These are phyloP conservation scores for Aspidiotus rigidus DNA, from an alignment of 2,888 invertebrate genomes.

Conservation along the genomic window DNA sequence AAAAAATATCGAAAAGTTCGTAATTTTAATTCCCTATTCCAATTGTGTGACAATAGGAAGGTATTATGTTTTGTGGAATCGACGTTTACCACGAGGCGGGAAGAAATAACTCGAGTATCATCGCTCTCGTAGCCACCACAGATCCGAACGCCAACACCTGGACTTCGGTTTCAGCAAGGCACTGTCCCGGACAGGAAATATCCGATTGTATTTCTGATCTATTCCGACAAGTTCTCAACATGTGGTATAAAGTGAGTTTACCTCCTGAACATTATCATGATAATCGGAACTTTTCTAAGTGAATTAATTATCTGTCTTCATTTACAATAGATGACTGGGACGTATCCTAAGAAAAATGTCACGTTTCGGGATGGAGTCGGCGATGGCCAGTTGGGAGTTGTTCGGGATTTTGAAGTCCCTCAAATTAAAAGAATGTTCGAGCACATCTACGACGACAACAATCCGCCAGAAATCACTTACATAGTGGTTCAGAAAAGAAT, in stretches of 20 bases:
- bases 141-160: slow-evolving; percentile 67
- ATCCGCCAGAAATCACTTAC: slow-evolving; percentile 57
- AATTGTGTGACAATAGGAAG: slow-evolving; percentile 7
- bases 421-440: slow-evolving; percentile 55
- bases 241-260: slow-evolving; percentile 39
- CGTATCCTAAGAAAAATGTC: slow-evolving; percentile 64
- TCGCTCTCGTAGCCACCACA: slow-evolving; percentile 72
- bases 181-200: slow-evolving; percentile 64
- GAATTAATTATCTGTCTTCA: no score
- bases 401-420: slow-evolving; percentile 68
- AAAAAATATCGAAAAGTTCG: no score
- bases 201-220: slow-evolving; percentile 61
- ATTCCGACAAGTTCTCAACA: slow-evolving; percentile 57
- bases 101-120: slow-evolving; percentile 54
- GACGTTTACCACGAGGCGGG: slow-evolving; percentile 73
- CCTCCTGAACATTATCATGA: no score
- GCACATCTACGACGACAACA: slow-evolving; percentile 47
- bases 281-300: no score
- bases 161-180: slow-evolving; percentile 63
- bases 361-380: slow-evolving; percentile 90
- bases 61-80: slow-evolving; percentile 72
- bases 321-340: slow-evolving; percentile 47
- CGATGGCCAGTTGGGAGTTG: slow-evolving; percentile 68
- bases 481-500: slow-evolving; percentile 88
- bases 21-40: no score